phyloP scores from a whole-genome alignment of 2,113 vertebrate species.

The Chrysemys picta region DNA sequence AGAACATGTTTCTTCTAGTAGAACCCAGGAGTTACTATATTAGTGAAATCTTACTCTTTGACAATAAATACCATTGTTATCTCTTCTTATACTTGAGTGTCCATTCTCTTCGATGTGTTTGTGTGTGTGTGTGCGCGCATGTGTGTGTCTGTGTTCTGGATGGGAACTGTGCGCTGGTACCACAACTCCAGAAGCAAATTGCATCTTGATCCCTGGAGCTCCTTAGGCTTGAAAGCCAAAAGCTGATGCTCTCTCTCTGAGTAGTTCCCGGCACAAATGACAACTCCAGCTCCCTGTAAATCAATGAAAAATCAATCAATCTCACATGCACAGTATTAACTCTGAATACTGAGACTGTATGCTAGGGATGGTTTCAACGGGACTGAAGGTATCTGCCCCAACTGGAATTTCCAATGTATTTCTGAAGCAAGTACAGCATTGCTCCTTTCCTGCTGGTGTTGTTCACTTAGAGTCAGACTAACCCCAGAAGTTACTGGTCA shows the following conservation, averaged over 20 bases:
- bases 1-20: conserved; percentile 52
- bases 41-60: background rate
- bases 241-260: conserved; percentile 95
- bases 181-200: conserved; percentile 64
- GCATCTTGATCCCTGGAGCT: conserved; percentile 49
- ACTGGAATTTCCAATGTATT: background rate
- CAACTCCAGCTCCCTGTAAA: conserved; percentile 97
- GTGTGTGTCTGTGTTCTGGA: conserved; percentile 51
- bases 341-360: background rate
- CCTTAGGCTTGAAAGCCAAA: conserved; percentile 84
- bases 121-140: conserved; percentile 28
- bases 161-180: conserved; percentile 65
- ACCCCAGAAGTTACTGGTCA: background rate
- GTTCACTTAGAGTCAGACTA: rapidly evolving
- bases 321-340: conserved; percentile 38
- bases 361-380: background rate
- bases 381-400: background rate
- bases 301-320: conserved; percentile 42
- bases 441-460: background rate
- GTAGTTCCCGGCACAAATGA: conserved; percentile 93
- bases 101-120: conserved; percentile 26
- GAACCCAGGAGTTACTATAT: conserved; percentile 56
- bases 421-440: background rate
- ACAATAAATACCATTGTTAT: conserved; percentile 43
- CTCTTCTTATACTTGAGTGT: conserved; percentile 55